Base-by-base conservation (phyloP, 2,888 invertebrate species). In the Cenopis cana region DNA sequence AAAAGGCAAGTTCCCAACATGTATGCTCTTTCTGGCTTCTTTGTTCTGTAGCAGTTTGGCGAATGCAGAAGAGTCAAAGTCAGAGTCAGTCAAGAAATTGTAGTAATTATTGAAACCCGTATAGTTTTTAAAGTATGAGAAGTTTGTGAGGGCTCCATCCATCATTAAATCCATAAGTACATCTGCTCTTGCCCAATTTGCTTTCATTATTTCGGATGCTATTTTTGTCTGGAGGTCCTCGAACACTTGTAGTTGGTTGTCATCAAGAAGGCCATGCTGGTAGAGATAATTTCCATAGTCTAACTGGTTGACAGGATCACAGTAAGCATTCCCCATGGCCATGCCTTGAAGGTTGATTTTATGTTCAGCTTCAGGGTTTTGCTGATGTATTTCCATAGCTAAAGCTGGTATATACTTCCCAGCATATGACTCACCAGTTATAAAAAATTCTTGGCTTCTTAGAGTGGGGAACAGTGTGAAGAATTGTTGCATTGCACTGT, bases 21-120 rank as follows among this genome's bases (percentile, higher is more conserved):
- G 96, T 11, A 96, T 92, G 36, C 94, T 93, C 1, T 79, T 80
- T 59, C 95, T 88, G 0, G 95, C 87, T 61, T 85, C 81, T 18
- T 84, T 83, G 76, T 89, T 86, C 38, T 89, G 79, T 1, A 94
- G 76, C 20, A 91, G 76, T n/a, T 84, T 71, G 0, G 77, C 76
- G 41, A 90, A 88, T 1, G 89, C 81, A 18, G 91, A 87, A 59
- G 88, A 84, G 59, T 94, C 92, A 1, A 88, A 84, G 17, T 94
- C 93, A 6, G 92, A n/a, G n/a, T n/a, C 86, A 0, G 87, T 73
- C 18, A 98, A 82, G 79, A 95, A 96, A 82, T 97, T 97, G 81
- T 95, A 97, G 78, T 96, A 96, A 79, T 95, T 95, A n/a, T 94
- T 84, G 72, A 96, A 96, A 0, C 97, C 97, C 6, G 97, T 96